phyloP scores from a whole-genome alignment of 2,888 invertebrate genomes.

The Allophyes oxyacanthae region DNA sequence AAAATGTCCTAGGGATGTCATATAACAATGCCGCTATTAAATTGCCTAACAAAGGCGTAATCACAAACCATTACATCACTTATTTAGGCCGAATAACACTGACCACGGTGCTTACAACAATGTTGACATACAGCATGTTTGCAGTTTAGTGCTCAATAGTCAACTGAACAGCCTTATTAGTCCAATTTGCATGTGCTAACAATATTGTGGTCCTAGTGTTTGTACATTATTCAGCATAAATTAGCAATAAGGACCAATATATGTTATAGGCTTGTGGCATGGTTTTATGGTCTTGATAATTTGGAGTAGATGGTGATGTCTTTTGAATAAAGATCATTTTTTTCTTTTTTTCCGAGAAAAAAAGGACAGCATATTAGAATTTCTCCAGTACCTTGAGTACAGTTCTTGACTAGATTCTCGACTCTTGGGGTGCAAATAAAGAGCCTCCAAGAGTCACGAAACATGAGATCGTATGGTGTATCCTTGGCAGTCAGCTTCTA shows the following conservation, averaged over 20 bases:
- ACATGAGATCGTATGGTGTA: too few relatives aligned
- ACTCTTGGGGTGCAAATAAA: too few relatives aligned
- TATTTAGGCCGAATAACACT: slow-evolving; percentile 8
- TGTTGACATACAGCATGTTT: slow-evolving; percentile 44
- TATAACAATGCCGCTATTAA: slow-evolving; percentile 3
- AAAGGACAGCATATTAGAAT: too few relatives aligned
- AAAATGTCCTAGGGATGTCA: too few relatives aligned
- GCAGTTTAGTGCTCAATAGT: slow-evolving; percentile 48
- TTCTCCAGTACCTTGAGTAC: too few relatives aligned
- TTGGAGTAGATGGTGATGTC: not conserved
- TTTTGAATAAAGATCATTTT: not conserved
- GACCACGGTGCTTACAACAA: slow-evolving; percentile 14
- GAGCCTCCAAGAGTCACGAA: too few relatives aligned
- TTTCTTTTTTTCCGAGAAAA: too few relatives aligned
- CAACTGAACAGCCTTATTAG: slow-evolving; percentile 56
- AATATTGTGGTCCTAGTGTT: slow-evolving; percentile 49
- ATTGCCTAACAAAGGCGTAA: slow-evolving; percentile 12
- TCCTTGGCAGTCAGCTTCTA: too few relatives aligned
- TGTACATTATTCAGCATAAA: slow-evolving; percentile 57
- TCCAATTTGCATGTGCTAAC: slow-evolving; percentile 65
- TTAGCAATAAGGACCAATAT: slow-evolving; percentile 49
- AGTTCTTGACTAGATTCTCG: too few relatives aligned
- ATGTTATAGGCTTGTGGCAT: slow-evolving; percentile 13
- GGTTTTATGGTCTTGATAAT: slow-evolving; percentile 1
- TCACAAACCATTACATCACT: slow-evolving; percentile 23